A percentile compares a stretch with the other conserved stretches of the same genome.
Conservation (phyloP, 2,797 vertebrate genomes). For the Poeciliopsis infans region DNA sequence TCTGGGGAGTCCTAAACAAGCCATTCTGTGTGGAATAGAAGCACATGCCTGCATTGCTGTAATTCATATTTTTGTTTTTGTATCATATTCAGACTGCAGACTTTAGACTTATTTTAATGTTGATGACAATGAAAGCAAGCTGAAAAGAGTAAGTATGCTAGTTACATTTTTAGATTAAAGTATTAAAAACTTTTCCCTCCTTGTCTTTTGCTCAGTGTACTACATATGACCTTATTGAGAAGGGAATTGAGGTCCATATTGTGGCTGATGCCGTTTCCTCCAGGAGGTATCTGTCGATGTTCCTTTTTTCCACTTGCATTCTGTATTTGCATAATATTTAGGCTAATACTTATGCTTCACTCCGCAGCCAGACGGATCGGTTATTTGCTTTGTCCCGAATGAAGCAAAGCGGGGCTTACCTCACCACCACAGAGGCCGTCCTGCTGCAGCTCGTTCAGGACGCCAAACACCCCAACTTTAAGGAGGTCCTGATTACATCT, state of each 20-base stretch:
- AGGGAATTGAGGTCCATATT: constrained; percentile 88
- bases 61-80: constrained; percentile 28
- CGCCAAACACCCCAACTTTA: constrained; percentile 87
- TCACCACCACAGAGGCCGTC: constrained; percentile 89
- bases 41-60: constrained; percentile 90
- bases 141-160: not conserved
- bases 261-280: constrained; percentile 90
- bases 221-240: constrained; percentile 86
- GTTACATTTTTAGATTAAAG: not conserved
- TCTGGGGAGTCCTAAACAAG: constrained; percentile 80
- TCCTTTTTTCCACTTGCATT: not conserved
- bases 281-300: constrained; percentile 79
- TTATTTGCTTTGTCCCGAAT: constrained; percentile 87
- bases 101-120: not conserved
- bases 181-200: not conserved
- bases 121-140: not conserved
- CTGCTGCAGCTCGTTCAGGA: constrained; percentile 88
- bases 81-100: not conserved
- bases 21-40: constrained; percentile 91
- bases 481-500: constrained; percentile 79
- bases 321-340: not conserved
- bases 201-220: constrained; percentile 80
- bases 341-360: constrained; percentile 9
- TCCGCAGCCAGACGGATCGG: constrained; percentile 87
- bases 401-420: constrained; percentile 90